phyloP scores from a whole-genome alignment of 2,888 invertebrate genomes.

The Dolichomitus sp. region DNA sequence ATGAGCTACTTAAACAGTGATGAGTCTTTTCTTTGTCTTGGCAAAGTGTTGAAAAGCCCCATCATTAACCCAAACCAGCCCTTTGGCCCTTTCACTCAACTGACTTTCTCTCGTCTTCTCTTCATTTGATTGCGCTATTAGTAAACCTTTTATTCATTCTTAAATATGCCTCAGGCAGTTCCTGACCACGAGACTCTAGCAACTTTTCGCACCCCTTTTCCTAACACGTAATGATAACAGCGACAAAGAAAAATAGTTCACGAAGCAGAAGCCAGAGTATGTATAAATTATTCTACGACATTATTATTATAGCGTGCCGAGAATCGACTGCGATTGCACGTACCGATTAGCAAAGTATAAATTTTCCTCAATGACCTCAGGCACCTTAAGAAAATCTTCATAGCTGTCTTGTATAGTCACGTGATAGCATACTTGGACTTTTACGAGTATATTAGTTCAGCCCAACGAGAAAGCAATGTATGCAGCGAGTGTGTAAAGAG shows the following conservation, averaged over 20 bases:
- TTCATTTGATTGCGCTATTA: not conserved
- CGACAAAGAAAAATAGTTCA: not conserved
- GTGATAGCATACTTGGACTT: not conserved
- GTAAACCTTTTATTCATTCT: not conserved
- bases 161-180: not conserved
- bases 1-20: not conserved
- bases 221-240: slow-evolving; percentile 15
- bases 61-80: slow-evolving; percentile 5
- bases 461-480: not conserved
- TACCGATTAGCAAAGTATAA: slow-evolving; percentile 43
- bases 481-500: not conserved
- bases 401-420: not conserved
- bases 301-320: slow-evolving; percentile 6
- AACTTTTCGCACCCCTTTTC: not conserved
- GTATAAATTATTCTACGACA: not conserved
- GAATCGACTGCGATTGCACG: slow-evolving; percentile 32
- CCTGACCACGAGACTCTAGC: not conserved
- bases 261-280: not conserved
- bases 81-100: slow-evolving; percentile 12
- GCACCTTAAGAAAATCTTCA: slow-evolving; percentile 37
- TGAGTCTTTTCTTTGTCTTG: slow-evolving; percentile 2
- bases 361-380: slow-evolving; percentile 31
- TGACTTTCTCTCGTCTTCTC: not conserved
- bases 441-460: not conserved
- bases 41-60: not conserved